These are phyloP conservation scores for Tridacna crocea DNA, from an alignment of 2,888 invertebrate genomes.

Conservation along the genomic window DNA sequence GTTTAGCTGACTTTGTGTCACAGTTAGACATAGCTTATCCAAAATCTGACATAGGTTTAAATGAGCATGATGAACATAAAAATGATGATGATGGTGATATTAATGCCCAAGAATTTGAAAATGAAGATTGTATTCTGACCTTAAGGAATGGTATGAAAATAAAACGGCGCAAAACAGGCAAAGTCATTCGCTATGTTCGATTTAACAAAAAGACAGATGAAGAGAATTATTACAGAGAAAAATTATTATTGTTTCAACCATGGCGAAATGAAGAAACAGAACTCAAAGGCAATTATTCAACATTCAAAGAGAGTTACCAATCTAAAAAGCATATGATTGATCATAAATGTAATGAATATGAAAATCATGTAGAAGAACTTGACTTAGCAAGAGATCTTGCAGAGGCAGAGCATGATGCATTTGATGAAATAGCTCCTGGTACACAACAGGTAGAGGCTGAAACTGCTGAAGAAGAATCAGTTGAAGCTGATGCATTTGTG, in stretches of 20 bases:
- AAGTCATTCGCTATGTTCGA: too few species aligned
- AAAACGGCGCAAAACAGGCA: constrained; percentile 20
- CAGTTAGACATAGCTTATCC: constrained; percentile 43
- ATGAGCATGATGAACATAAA: too few species aligned
- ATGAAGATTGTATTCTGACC: too few species aligned
- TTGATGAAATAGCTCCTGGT: too few species aligned
- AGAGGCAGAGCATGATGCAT: constrained; percentile 34
- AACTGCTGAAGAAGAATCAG: too few species aligned
- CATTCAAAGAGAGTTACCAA: constrained; percentile 43
- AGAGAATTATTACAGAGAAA: constrained; percentile 46
- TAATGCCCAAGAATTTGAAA: too few species aligned
- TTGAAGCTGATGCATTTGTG: too few species aligned
- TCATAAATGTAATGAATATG: too few species aligned
- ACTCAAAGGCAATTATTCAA: too few species aligned
- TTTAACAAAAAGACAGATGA: constrained; percentile 43
- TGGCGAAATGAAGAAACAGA: constrained; percentile 52
- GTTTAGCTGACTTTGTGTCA: constrained; percentile 42
- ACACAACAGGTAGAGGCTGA: too few species aligned
- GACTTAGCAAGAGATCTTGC: constrained; percentile 42
- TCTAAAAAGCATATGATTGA: constrained; percentile 24
- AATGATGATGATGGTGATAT: constrained; percentile 12
- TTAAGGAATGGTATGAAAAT: constrained; percentile 53
- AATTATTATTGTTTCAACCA: constrained; percentile 45
- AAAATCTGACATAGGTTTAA: constrained; percentile 10
- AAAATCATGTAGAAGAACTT: constrained; percentile 47